phyloP scores from a whole-genome alignment of 2,113 vertebrate species.

The Microcebus ravelobensis region DNA sequence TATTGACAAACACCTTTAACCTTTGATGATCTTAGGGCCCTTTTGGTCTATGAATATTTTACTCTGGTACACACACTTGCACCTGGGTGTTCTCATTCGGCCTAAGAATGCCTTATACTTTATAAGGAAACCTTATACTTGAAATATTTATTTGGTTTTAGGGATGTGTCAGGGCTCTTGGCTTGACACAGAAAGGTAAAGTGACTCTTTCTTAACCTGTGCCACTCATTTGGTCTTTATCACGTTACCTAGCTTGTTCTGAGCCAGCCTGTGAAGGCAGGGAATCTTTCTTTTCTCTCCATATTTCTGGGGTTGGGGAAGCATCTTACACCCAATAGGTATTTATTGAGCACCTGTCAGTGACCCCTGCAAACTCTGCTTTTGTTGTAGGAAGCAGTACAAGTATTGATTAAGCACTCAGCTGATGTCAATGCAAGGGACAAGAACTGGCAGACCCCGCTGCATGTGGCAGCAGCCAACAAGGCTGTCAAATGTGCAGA shows the following conservation, averaged over 20 bases:
- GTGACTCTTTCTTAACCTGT: neutral
- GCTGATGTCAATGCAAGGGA: constrained; percentile 97
- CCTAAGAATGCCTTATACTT: neutral
- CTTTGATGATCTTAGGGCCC: neutral
- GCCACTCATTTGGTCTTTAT: neutral
- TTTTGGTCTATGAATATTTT: neutral
- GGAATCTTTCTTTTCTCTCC: neutral
- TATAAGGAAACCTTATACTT: neutral
- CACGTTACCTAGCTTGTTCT: neutral
- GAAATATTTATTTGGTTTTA: neutral
- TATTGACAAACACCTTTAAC: too few relatives aligned
- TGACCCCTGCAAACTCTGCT: neutral
- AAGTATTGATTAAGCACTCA: constrained; percentile 95
- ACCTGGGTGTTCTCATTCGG: neutral
- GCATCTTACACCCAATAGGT: neutral
- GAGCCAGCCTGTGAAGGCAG: neutral
- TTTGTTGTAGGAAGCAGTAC: constrained; percentile 91
- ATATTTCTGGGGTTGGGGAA: neutral
- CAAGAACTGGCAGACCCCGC: constrained; percentile 99
- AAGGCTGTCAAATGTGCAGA: constrained; percentile 95
- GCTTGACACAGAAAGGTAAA: neutral
- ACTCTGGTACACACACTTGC: neutral
- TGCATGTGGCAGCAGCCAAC: constrained; percentile 96
- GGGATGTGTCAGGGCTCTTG: neutral
- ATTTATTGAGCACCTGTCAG: neutral